phyloP scores from a whole-genome alignment of 2,797 vertebrate species.

The Borostomias antarcticus region DNA sequence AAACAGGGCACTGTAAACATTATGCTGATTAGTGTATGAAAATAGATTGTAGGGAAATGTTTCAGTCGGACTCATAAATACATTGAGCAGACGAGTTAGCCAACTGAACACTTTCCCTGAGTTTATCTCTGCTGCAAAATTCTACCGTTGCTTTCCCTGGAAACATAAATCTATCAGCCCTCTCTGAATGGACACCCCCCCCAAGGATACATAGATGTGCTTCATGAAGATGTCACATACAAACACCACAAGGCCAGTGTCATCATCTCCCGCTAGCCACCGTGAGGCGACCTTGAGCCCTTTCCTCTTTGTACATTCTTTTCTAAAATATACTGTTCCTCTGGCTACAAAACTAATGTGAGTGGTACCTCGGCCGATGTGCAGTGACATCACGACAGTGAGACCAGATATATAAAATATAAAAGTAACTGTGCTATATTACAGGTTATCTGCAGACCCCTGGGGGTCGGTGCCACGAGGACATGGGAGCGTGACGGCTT shows the following conservation, averaged over 20 bases:
- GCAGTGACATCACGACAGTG: conserved; percentile 35
- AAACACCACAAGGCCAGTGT: conserved; percentile 14
- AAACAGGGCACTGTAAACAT: conserved; percentile 37
- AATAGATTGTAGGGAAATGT: conserved; percentile 52
- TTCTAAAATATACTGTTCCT: conserved; percentile 49
- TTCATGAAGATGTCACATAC: conserved; percentile 19
- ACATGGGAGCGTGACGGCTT: conserved; percentile 3
- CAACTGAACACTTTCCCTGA: conserved; percentile 17
- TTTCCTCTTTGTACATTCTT: conserved; percentile 32
- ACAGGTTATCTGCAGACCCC: conserved; percentile 27
- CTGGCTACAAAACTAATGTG: conserved; percentile 30
- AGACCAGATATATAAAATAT: conserved; percentile 17
- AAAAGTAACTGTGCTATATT: conserved; percentile 55
- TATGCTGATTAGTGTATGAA: conserved; percentile 53
- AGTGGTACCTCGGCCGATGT: conserved; percentile 33
- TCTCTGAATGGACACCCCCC: neutral
- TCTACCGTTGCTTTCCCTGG: conserved; percentile 13
- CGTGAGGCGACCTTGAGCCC: neutral
- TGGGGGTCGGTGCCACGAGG: conserved; percentile 23
- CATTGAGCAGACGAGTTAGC: conserved; percentile 22
- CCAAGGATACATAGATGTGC: conserved; percentile 24
- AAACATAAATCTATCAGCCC: neutral
- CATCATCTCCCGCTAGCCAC: conserved; percentile 17
- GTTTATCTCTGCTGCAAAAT: conserved; percentile 18
- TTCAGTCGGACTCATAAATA: conserved; percentile 25